Evolutionary conservation across 1,140 invertebrate species (phyloP), one percentile per base, ranked within the genome.

Genomic region (Apis florea): DNA sequence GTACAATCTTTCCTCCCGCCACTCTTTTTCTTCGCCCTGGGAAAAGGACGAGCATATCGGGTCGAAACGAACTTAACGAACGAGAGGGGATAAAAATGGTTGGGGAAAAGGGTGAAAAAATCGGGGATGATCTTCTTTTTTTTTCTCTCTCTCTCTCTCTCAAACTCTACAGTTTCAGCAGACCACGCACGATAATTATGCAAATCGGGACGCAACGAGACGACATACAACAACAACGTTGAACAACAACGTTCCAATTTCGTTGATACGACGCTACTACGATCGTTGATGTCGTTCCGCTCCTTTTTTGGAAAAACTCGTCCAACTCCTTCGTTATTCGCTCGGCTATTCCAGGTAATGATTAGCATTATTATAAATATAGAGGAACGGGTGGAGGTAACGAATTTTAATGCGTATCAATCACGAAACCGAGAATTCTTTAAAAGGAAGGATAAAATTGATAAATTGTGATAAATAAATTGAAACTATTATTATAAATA

Each of bases 121-220:
- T 58, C 17, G 4, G n/a, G 15, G 13, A n/a, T 2, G 31, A 76
- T 64, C 56, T 70, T 63, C n/a, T 40, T 4, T 40, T 40, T 40
- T 40, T 40, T 40, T 40, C 6, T n/a, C n/a, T n/a, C n/a, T n/a
- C n/a, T n/a, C n/a, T n/a, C n/a, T n/a, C n/a, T n/a, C n/a, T 5
- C 31, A 61, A 61, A 53, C 13, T 15, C 47, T 24, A 15, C 63
- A 40, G 53, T 75, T 67, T 82, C 68, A 69, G 53, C 68, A 69
- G 53, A 26, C 31, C 61, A 26, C 40, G 59, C 49, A 73, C 63
- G 63, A 75, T 75, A 82, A 82, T 82, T 82, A 82, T 82, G 79
- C 73, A 82, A 76, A 82, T 82, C 49, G 2, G 2, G 54, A 51
- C 13, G 53, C 71, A 47, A 66, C 54, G 61, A 24, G 21, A 68